These are phyloP conservation scores for Pitta sordida DNA, from an alignment of 2,113 vertebrate species.

Conservation along the genomic window DNA sequence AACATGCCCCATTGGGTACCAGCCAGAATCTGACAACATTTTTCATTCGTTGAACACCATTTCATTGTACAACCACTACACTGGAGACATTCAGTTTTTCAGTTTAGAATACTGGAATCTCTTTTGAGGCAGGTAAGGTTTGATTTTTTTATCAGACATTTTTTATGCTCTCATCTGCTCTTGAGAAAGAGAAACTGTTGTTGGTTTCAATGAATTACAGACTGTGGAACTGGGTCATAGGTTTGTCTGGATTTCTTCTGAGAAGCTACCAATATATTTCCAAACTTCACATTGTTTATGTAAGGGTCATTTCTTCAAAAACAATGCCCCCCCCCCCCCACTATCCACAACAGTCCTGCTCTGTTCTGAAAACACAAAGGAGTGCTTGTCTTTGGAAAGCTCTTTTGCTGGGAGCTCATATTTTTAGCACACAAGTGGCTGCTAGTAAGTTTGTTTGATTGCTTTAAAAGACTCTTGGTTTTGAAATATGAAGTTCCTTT, in stretches of 20 bases:
- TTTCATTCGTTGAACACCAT: neutral
- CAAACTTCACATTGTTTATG: neutral
- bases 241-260: neutral
- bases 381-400: neutral
- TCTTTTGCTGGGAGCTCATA: neutral
- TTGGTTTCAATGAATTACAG: neutral
- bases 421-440: neutral
- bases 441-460: neutral
- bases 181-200: neutral
- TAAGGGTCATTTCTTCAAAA: neutral
- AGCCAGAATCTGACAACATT: neutral
- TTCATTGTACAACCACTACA: neutral
- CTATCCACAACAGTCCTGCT: neutral
- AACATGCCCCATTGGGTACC: neutral
- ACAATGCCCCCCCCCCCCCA: rapidly evolving
- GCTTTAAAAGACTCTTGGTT: neutral
- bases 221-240: neutral
- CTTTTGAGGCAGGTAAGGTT: neutral
- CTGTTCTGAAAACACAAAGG: neutral
- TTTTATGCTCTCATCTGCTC: neutral
- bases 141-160: neutral
- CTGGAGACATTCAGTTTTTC: neutral
- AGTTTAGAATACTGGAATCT: neutral
- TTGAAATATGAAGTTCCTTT: neutral
- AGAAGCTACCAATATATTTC: neutral